These are phyloP conservation scores for Scotopteryx bipunctaria DNA, from an alignment of 2,888 invertebrate genomes.

Conservation along the genomic window DNA sequence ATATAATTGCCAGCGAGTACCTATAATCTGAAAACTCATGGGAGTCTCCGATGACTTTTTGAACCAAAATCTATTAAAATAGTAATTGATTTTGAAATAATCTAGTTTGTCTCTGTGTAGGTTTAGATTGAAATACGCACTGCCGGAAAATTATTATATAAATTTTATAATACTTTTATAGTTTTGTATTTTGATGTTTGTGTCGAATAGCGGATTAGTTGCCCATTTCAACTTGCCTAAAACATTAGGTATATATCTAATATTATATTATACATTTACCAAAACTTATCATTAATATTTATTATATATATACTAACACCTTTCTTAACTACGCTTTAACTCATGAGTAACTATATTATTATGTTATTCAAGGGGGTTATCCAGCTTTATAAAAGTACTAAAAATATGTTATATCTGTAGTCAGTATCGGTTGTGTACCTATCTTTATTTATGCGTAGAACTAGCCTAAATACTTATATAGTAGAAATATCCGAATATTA, in stretches of 20 bases:
- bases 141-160: constrained; percentile 21
- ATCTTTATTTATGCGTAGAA: constrained; percentile 64
- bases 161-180: constrained; percentile 21
- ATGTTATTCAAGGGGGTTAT: constrained; percentile 13
- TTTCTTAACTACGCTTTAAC: constrained; percentile 34
- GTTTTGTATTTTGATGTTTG: constrained; percentile 22
- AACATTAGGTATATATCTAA: constrained; percentile 23
- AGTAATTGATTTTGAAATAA: constrained; percentile 2
- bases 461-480: constrained; percentile 57
- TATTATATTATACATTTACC: constrained; percentile 5
- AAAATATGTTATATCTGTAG: constrained; percentile 38
- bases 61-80: neutral
- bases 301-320: constrained; percentile 26
- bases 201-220: constrained; percentile 6
- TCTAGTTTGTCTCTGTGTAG: constrained; percentile 2
- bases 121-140: constrained; percentile 25
- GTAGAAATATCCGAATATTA: constrained; percentile 60
- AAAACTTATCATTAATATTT: constrained; percentile 5
- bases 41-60: too few relatives aligned
- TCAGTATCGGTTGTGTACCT: constrained; percentile 66
- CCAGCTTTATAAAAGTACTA: constrained; percentile 25
- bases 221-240: constrained; percentile 30
- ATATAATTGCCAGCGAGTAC: too few relatives aligned
- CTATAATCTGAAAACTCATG: too few relatives aligned
- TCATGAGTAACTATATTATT: neutral